These are phyloP conservation scores for Camptogramma bilineatum DNA, from an alignment of 2,888 invertebrate species.

Conservation along the genomic window DNA sequence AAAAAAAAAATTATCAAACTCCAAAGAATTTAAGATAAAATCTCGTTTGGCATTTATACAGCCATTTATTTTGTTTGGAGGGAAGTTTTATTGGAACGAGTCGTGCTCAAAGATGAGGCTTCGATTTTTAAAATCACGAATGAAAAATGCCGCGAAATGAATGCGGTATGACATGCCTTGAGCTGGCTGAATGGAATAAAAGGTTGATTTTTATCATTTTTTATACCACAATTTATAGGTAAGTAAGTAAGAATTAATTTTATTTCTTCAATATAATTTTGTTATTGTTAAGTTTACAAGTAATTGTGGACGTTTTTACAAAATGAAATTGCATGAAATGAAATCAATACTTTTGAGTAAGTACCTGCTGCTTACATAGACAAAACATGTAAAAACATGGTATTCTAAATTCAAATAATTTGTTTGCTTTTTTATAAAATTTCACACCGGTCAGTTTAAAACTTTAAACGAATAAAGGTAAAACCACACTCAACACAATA, in stretches of 20 bases:
- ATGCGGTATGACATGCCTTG: conserved; percentile 36
- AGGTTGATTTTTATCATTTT: background rate
- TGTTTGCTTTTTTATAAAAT: background rate
- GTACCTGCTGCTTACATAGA: no score
- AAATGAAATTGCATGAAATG: background rate
- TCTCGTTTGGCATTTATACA: conserved; percentile 48
- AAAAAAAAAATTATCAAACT: conserved; percentile 15
- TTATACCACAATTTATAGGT: background rate
- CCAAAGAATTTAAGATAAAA: conserved; percentile 45
- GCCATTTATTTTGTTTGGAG: conserved; percentile 26
- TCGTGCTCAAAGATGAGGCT: conserved; percentile 46
- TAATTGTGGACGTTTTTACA: background rate
- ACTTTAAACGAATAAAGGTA: background rate
- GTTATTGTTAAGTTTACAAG: background rate
- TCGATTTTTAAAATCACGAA: conserved; percentile 51
- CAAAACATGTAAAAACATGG: no score
- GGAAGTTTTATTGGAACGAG: conserved; percentile 46
- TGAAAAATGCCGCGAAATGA: conserved; percentile 35
- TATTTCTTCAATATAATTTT: background rate
- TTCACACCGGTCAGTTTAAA: background rate
- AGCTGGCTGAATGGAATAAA: conserved; percentile 16
- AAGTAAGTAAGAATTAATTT: background rate
- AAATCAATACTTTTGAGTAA: no score
- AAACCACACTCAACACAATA: conserved; percentile 13
- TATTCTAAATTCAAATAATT: no score